phyloP scores from a whole-genome alignment of 2,888 invertebrate species.

The Papilio protenor region DNA sequence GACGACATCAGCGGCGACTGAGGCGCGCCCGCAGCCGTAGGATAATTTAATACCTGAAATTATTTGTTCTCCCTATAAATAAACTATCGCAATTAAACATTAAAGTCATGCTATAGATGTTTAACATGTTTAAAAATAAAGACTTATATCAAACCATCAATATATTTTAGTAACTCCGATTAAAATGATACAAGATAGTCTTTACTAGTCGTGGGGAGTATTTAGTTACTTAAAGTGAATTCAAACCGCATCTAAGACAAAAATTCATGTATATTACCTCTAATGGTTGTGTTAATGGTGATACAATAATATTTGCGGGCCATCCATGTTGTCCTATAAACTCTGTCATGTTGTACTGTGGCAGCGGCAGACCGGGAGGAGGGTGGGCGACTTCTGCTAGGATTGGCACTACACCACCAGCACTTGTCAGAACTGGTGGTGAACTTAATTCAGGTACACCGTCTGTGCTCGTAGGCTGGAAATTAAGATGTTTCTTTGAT shows the following conservation, averaged over 20 bases:
- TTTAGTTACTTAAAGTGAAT: too few relatives aligned
- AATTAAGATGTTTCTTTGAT: conserved; percentile 45
- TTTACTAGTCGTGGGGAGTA: too few relatives aligned
- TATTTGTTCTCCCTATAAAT: conserved; percentile 19
- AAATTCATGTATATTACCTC: conserved; percentile 67
- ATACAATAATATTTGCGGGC: conserved; percentile 78
- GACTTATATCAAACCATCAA: too few relatives aligned
- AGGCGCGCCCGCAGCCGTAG: conserved; percentile 67
- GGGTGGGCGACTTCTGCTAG: conserved; percentile 75
- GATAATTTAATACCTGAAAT: conserved; percentile 77
- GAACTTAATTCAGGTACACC: conserved; percentile 71
- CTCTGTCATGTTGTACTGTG: conserved; percentile 79
- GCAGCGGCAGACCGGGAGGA: conserved; percentile 77
- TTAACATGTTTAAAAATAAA: too few relatives aligned
- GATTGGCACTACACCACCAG: conserved; percentile 68
- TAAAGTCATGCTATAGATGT: too few relatives aligned
- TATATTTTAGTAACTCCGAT: too few relatives aligned
- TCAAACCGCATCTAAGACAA: not conserved
- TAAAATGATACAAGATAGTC: too few relatives aligned
- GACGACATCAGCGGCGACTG: conserved; percentile 90
- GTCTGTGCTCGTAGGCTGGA: conserved; percentile 73
- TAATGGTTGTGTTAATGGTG: conserved; percentile 74
- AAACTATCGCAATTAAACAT: not conserved
- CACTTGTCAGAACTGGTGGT: conserved; percentile 68
- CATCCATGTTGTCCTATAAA: conserved; percentile 77